A percentile compares a stretch with the other conserved stretches of the same genome.
Conservation (phyloP, 2,888 invertebrate genomes). For the Arge pagana region DNA sequence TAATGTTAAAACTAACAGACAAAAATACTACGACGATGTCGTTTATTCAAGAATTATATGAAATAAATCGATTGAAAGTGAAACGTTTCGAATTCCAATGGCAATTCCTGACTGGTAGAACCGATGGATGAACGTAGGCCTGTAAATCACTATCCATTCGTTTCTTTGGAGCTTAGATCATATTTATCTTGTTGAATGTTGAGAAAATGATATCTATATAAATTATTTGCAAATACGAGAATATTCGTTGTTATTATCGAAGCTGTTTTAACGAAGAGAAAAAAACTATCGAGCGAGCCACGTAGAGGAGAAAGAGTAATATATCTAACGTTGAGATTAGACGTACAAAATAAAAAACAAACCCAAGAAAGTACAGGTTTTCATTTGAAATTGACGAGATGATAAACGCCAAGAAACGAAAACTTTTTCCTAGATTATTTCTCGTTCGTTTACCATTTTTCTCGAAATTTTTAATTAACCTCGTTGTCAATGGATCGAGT, state of each 20-base stretch:
- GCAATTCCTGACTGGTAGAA: no score
- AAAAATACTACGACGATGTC: no score
- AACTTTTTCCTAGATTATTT: background rate
- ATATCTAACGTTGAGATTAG: slow-evolving; percentile 52
- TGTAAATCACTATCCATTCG: no score
- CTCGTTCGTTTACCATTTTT: background rate
- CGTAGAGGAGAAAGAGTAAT: background rate
- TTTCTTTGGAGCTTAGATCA: slow-evolving; percentile 9
- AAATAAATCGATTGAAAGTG: no score
- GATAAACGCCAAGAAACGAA: no score
- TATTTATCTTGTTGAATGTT: slow-evolving; percentile 17
- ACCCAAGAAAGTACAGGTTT: slow-evolving; percentile 58
- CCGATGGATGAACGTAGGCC: no score
- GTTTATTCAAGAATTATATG: no score
- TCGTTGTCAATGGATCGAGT: slow-evolving; percentile 1
- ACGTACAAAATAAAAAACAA: slow-evolving; percentile 50
- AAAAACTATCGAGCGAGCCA: slow-evolving; percentile 4
- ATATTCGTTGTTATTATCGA: slow-evolving; percentile 9
- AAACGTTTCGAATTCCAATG: no score
- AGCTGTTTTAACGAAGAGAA: slow-evolving; percentile 6
- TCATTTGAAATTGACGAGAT: slow-evolving; percentile 19
- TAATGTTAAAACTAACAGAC: no score
- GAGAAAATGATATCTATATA: slow-evolving; percentile 14
- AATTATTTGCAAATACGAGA: slow-evolving; percentile 10
- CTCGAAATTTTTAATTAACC: background rate